Evolutionary conservation across 2,888 invertebrate genomes (phyloP), one percentile per base, ranked within the genome.

Genomic region (Apotomis capreana): DNA sequence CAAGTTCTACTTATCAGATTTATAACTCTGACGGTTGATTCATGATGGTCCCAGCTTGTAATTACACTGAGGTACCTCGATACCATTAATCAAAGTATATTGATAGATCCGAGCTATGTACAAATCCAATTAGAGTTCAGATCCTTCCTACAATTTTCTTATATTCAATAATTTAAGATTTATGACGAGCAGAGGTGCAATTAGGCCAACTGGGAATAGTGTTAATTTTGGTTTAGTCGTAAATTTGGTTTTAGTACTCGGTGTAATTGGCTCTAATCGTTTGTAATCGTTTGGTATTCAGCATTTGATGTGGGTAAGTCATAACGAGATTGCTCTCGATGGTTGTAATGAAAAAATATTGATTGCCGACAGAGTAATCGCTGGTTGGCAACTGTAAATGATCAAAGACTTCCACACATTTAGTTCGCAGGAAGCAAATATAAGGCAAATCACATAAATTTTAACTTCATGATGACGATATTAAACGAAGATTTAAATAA

Each of bases 31-130:
- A 81, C 87, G 81, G 83, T 92, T 92, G 92, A 92, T 91, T 91
- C 91, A 92, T 90, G 88, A 89, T 83, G 81, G 85, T 87, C 87
- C 83, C 84, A 82, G 81, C 87, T 87, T 83, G 91, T 91, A 92
- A 92, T 92, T 92, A 92, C 89, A 89, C 82, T 84, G 84, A 82
- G 85, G 88, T 86, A 86, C 83, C 83, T 79, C 84, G 86, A 88
- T 90, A 88, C 87, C 90, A 93, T 93, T 91, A 92, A 93, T 92
- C 92, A 92, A 87, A 84, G 79, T 82, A 87, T 90, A 91, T 91
- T 90, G 92, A 92, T 93, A 91, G 92, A 85, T 87, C 81, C 83
- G 83, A 83, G 84, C 84, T 87, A 85, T 86, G 87, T 88, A 90
- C 88, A 88, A 87, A 90, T 88, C 92, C 91, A 93, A 92, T 92